Percentiles rank a stretch among this genome's conserved stretches.
phyloP scores from a whole-genome alignment of 2,888 invertebrate species.

The Drosophila borborema region DNA sequence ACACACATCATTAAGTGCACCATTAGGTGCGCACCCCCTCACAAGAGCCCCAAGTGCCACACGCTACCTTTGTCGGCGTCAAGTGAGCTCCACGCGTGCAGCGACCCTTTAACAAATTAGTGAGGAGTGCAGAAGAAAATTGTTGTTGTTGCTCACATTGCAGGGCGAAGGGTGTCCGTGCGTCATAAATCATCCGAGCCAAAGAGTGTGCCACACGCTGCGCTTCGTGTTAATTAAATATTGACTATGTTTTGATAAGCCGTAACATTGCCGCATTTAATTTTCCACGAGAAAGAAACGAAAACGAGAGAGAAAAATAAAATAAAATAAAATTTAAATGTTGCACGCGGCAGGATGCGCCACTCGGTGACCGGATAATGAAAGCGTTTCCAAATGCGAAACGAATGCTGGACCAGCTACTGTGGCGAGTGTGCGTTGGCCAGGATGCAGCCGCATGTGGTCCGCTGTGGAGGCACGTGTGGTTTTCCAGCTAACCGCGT shows the following conservation, averaged over 20 bases:
- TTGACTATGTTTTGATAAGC: slow-evolving; percentile 80
- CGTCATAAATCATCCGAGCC: slow-evolving; percentile 67
- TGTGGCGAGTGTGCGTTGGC: slow-evolving; percentile 66
- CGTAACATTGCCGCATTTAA: slow-evolving; percentile 69
- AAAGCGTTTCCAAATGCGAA: slow-evolving; percentile 83
- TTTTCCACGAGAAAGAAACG: slow-evolving; percentile 29
- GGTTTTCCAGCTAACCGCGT: slow-evolving; percentile 81
- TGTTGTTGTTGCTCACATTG: slow-evolving; percentile 29
- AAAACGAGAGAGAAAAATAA: neutral
- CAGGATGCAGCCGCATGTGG: slow-evolving; percentile 73
- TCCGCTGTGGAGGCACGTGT: slow-evolving; percentile 79
- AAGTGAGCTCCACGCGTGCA: slow-evolving; percentile 36
- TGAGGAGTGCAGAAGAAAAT: slow-evolving; percentile 17
- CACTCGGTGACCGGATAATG: slow-evolving; percentile 70
- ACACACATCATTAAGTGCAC: slow-evolving; percentile 58
- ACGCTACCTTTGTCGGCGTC: slow-evolving; percentile 50
- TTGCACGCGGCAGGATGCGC: slow-evolving; percentile 67
- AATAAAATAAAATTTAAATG: slow-evolving; percentile 66
- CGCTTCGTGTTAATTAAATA: slow-evolving; percentile 80
- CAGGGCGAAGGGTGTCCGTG: slow-evolving; percentile 31
- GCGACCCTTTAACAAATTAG: slow-evolving; percentile 49
- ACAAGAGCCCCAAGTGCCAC: neutral
- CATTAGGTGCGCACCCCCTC: slow-evolving; percentile 29
- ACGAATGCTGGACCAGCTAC: slow-evolving; percentile 80
- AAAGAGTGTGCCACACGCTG: slow-evolving; percentile 59